Evolutionary conservation across 2,888 invertebrate species (phyloP).

Genomic region (Meliscaeva auricollis): DNA sequence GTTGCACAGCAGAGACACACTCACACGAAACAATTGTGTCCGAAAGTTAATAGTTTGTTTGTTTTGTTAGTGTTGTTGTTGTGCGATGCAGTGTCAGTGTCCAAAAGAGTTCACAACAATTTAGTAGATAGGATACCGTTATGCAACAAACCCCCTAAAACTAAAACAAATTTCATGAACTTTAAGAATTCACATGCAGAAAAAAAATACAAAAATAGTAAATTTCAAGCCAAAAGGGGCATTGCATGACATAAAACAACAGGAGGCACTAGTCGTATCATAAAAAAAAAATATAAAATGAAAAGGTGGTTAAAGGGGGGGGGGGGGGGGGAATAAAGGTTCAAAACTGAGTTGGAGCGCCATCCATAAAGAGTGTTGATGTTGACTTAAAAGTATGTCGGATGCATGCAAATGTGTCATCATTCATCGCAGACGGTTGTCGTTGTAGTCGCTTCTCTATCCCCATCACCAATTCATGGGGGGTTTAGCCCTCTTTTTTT

Average conservation of each 20-base stretch:
- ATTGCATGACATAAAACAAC: constrained; percentile 68
- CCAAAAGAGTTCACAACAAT: constrained; percentile 35
- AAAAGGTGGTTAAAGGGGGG: neutral
- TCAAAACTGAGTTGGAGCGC: constrained; percentile 32
- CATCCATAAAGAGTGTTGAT: constrained; percentile 70
- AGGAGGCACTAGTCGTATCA: constrained; percentile 37
- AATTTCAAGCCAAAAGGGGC: constrained; percentile 27
- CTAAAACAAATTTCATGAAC: constrained; percentile 37
- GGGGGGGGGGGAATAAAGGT: too few species aligned
- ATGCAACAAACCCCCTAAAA: constrained; percentile 23
- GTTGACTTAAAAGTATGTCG: constrained; percentile 74
- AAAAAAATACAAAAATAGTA: constrained; percentile 14
- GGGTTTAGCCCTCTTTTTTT: constrained; percentile 29
- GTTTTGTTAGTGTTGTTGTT: neutral
- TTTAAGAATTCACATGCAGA: neutral
- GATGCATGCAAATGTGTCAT: constrained; percentile 75
- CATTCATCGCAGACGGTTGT: constrained; percentile 60
- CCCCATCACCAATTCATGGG: constrained; percentile 17
- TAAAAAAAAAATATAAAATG: constrained; percentile 24
- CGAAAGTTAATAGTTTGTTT: constrained; percentile 34
- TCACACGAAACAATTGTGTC: constrained; percentile 37
- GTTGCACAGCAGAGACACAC: constrained; percentile 58
- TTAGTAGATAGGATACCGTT: constrained; percentile 8
- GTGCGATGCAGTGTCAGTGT: constrained; percentile 40
- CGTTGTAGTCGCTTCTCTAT: neutral